Base-by-base conservation (phyloP, 2,113 vertebrate genomes). In the Addax nasomaculatus region DNA sequence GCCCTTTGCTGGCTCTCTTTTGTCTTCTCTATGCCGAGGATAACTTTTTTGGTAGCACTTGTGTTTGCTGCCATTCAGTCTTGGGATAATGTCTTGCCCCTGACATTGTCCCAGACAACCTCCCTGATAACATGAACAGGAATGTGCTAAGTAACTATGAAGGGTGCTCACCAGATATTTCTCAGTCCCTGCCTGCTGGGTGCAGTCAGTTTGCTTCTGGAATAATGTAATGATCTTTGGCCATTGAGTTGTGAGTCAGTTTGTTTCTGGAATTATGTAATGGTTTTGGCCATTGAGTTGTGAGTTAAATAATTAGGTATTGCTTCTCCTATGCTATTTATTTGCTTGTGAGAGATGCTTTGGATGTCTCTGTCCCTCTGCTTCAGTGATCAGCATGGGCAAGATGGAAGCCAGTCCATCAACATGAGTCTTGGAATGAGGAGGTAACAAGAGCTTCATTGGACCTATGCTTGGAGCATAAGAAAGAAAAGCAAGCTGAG, bases 131-230 rank as follows among this genome's bases (percentile, higher is more conserved):
- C 3, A 17, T 1, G 1, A 14, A 2, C 2, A 9, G 14, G 30
- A 30, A 57, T 0, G 4, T 8, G 12, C 15, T 6, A 11, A 2
- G 2, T 0, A 5, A 29, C 14, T 13, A 9, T 5, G 1, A 2
- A 11, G 9, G 12, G 2, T 25, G 7, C n/a, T 93, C 15, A 27
- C 12, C 13, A 3, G n/a, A 8, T 27, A 58, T 9, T 88, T 86
- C 73, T 3, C 27, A 30, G 43, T 67, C 21, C 88, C 30, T 15
- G 5, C 5, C 58, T n/a, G 94, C 33, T 60, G 57, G 51, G n/a
- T 9, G 49, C 7, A 55, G 14, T 70, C 5, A 4, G 7, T n/a
- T 51, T 58, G 2, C 81, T 70, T 89, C 12, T 21, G 64, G 58
- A 88, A 14, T 33, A 1, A 2, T 51, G 9, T 21, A 49, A 30